Percentiles rank a stretch among this genome's conserved stretches.
These are phyloP conservation scores for Heptranchias perlo DNA, from an alignment of 2,113 vertebrate genomes.

Conservation along the genomic window DNA sequence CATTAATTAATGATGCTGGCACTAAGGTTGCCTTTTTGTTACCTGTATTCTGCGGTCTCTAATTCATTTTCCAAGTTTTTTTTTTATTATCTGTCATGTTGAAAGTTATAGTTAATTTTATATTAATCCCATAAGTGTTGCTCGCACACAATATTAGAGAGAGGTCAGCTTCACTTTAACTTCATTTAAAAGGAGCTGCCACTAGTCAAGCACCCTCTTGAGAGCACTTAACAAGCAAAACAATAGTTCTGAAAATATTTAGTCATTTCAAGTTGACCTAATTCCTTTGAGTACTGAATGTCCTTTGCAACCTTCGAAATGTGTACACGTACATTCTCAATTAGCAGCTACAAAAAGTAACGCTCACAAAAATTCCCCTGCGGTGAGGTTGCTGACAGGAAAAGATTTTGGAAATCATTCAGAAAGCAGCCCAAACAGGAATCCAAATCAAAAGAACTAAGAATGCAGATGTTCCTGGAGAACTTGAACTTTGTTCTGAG, in stretches of 20 bases:
- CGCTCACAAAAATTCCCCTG: not conserved
- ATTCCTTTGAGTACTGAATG: not conserved
- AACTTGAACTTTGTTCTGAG: not conserved
- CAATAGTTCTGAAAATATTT: not conserved
- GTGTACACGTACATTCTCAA: not conserved
- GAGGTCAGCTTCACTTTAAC: constrained; percentile 3
- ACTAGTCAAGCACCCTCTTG: not conserved
- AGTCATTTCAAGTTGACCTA: not conserved
- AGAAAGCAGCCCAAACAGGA: not conserved
- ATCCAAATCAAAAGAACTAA: not conserved
- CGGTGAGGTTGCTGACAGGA: not conserved
- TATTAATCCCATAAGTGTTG: not conserved
- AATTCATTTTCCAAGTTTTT: not conserved
- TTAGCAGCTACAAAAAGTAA: not conserved
- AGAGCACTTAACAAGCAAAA: not conserved
- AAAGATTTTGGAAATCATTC: constrained; percentile 12
- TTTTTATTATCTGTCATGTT: not conserved
- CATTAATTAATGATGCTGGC: not conserved
- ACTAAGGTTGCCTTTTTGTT: not conserved
- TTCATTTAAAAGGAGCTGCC: not conserved
- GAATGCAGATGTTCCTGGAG: not conserved
- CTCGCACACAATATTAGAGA: not conserved
- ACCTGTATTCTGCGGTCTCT: not conserved
- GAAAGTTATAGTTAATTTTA: not conserved
- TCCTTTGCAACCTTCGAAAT: not conserved